Percentiles rank a stretch among this genome's conserved stretches.
Evolutionary conservation across 2,113 vertebrate genomes (phyloP).

Genomic region (Crotophaga sulcirostris): DNA sequence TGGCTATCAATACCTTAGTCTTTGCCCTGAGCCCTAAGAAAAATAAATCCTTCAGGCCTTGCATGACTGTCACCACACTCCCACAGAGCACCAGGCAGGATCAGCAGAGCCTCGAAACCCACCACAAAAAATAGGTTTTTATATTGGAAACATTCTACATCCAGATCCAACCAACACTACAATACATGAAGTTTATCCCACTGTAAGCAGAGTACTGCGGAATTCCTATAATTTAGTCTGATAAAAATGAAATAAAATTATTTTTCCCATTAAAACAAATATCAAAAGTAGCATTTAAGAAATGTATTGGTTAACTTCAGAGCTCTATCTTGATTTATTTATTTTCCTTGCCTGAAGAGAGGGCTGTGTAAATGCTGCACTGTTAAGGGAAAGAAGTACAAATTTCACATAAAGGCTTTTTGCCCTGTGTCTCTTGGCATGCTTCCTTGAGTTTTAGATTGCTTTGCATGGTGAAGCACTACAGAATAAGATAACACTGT

Average conservation of each 20-base stretch:
- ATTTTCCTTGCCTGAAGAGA: slow-evolving; percentile 37
- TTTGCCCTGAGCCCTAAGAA: neutral
- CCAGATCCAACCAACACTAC: neutral
- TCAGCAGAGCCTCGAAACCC: accelerated
- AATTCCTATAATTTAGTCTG: neutral
- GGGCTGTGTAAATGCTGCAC: slow-evolving; percentile 13
- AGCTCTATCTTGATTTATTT: slow-evolving; percentile 49
- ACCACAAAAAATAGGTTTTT: neutral
- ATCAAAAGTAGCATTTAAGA: neutral
- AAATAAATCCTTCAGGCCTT: neutral
- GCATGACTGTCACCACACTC: neutral
- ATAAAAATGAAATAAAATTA: neutral
- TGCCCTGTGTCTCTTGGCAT: slow-evolving; percentile 40
- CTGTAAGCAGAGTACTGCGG: neutral
- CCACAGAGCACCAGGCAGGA: neutral
- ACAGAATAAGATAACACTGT: slow-evolving; percentile 55
- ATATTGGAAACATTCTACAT: neutral
- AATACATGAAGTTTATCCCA: neutral
- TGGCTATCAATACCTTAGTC: neutral
- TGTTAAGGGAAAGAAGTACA: slow-evolving; percentile 28
- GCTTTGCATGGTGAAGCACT: slow-evolving; percentile 43
- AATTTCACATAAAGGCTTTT: slow-evolving; percentile 55
- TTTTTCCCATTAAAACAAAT: neutral
- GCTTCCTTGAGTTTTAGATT: slow-evolving; percentile 47
- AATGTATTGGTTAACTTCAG: neutral